Evolutionary conservation across 2,113 vertebrate species (phyloP).

Genomic region (Epinephelus cyanopodus): DNA sequence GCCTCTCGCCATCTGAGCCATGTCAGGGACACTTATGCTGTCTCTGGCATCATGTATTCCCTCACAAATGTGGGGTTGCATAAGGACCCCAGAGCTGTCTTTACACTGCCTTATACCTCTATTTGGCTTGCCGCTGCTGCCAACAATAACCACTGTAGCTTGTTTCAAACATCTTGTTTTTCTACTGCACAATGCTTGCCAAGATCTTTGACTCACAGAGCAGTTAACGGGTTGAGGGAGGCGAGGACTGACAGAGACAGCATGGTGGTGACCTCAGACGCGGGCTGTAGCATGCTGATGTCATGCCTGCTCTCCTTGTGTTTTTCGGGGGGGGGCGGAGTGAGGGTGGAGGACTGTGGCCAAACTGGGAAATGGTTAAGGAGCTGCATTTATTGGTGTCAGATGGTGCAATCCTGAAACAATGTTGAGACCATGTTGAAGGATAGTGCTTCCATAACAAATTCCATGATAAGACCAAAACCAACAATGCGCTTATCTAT

Average conservation of each 20-base stretch:
- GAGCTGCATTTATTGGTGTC: conserved; percentile 16
- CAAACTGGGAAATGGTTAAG: conserved; percentile 29
- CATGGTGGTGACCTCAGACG: conserved; percentile 67
- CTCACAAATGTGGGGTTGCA: conserved; percentile 41
- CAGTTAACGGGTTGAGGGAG: conserved; percentile 47
- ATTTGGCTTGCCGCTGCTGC: conserved; percentile 53
- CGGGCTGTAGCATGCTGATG: conserved; percentile 54
- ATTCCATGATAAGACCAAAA: not conserved
- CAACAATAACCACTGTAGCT: conserved; percentile 65
- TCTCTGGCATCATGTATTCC: conserved; percentile 42
- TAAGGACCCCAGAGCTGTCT: conserved; percentile 48
- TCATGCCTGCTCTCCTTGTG: conserved; percentile 44
- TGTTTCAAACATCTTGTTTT: conserved; percentile 64
- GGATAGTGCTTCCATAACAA: not conserved
- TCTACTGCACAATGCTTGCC: conserved; percentile 49
- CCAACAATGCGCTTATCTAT: not conserved
- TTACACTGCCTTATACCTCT: conserved; percentile 55
- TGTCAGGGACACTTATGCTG: conserved; percentile 44
- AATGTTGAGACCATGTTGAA: not conserved
- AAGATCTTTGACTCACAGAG: conserved; percentile 62
- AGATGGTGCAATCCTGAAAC: conserved; percentile 12
- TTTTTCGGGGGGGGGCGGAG: conserved; percentile 8
- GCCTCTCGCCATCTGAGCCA: conserved; percentile 40
- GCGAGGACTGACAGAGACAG: conserved; percentile 55
- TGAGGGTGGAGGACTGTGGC: conserved; percentile 16